These are phyloP conservation scores for Melikaiella ostensackeni DNA, from an alignment of 2,888 invertebrate genomes.

Conservation along the genomic window DNA sequence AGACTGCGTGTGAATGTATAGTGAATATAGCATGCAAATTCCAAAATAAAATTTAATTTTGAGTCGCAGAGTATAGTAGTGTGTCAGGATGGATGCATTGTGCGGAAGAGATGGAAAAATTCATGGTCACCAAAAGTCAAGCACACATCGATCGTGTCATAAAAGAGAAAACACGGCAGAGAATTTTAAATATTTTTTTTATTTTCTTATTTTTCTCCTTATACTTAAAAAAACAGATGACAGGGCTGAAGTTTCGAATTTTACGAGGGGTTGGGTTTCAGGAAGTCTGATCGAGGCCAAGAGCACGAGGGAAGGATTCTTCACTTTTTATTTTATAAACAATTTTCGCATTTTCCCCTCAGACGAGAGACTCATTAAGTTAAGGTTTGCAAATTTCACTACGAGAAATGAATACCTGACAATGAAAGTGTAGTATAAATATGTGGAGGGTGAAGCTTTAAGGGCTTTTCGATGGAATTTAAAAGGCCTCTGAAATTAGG, in stretches of 20 bases:
- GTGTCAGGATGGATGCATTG: slow-evolving; percentile 40
- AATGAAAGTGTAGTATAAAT: background rate
- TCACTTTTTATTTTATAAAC: background rate
- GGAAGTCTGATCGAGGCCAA: slow-evolving; percentile 49
- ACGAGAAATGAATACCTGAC: background rate
- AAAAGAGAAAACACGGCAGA: slow-evolving; percentile 46
- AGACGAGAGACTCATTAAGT: background rate
- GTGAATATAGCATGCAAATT: slow-evolving; percentile 47
- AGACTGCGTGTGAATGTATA: slow-evolving; percentile 27
- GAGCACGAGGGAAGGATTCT: slow-evolving; percentile 47
- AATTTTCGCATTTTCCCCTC: background rate
- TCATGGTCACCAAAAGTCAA: slow-evolving; percentile 44
- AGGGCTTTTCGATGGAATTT: background rate
- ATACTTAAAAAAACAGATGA: slow-evolving; percentile 50
- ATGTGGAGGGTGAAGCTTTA: background rate
- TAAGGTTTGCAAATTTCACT: background rate
- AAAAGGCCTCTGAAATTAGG: background rate
- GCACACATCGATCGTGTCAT: slow-evolving; percentile 21
- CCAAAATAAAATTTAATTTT: background rate
- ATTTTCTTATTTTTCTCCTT: slow-evolving; percentile 50
- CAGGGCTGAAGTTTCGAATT: slow-evolving; percentile 50
- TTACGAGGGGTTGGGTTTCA: slow-evolving; percentile 40
- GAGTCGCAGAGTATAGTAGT: slow-evolving; percentile 12
- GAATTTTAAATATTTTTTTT: slow-evolving; percentile 52
- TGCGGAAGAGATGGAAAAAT: slow-evolving; percentile 44